A percentile compares a stretch with the other conserved stretches of the same genome.
phyloP scores from a whole-genome alignment of 2,113 vertebrate species.

The Thunnus thynnus region DNA sequence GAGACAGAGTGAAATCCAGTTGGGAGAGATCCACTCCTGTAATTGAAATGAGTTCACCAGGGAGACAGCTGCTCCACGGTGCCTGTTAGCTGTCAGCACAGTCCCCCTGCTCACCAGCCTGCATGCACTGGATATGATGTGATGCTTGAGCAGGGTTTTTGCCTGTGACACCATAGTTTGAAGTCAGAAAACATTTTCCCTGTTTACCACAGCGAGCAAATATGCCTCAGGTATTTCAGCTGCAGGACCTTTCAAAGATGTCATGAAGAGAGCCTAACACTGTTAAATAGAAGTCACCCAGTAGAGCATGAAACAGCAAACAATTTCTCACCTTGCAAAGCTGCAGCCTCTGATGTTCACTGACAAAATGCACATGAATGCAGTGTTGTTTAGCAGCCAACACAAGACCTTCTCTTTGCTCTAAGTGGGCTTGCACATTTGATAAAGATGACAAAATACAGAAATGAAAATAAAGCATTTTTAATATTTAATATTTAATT shows the following conservation, averaged over 20 bases:
- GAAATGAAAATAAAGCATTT: too few relatives aligned
- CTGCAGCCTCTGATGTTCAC: neutral
- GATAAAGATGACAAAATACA: too few relatives aligned
- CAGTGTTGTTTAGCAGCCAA: neutral
- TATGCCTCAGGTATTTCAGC: constrained; percentile 15
- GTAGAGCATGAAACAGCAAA: constrained; percentile 11
- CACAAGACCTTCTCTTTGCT: neutral
- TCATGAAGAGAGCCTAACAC: constrained; percentile 21
- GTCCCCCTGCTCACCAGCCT: constrained; percentile 28
- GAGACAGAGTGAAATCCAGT: constrained; percentile 77
- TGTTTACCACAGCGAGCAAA: constrained; percentile 9
- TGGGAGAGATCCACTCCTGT: constrained; percentile 69
- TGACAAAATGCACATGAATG: constrained; percentile 4
- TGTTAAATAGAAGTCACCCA: constrained; percentile 1
- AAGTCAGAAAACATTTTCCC: constrained; percentile 24
- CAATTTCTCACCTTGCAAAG: constrained; percentile 14
- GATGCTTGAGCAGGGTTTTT: constrained; percentile 28
- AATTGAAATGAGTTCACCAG: constrained; percentile 84
- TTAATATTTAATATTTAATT: too few relatives aligned
- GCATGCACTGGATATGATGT: constrained; percentile 28
- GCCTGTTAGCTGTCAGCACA: constrained; percentile 70
- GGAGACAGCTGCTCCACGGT: constrained; percentile 70
- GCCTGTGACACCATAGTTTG: constrained; percentile 5
- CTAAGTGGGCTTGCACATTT: neutral
- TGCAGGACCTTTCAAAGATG: constrained; percentile 6